phyloP scores from a whole-genome alignment of 1,140 invertebrate species.

The Aplysia californica region DNA sequence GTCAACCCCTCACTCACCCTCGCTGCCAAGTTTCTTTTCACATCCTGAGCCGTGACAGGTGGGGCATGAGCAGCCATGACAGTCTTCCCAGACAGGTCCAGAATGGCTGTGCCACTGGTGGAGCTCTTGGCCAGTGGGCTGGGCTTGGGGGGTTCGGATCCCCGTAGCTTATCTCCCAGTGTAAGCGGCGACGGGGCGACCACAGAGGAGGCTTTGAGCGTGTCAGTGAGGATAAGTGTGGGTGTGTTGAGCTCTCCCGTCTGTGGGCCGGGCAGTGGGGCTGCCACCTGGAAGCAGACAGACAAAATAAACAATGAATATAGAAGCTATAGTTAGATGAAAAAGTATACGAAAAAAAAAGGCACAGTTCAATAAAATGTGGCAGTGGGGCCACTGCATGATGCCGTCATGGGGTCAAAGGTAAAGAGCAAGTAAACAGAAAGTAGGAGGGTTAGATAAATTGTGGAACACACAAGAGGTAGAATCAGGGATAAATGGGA shows the following conservation, averaged over 20 bases:
- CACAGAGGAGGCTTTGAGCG: background rate
- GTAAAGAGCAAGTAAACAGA: too few relatives aligned
- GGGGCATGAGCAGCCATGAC: constrained; percentile 2
- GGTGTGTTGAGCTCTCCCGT: constrained; percentile 58
- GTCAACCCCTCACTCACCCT: constrained; percentile 1
- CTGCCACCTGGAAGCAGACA: constrained; percentile 27
- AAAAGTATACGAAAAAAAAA: too few relatives aligned
- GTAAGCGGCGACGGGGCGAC: background rate
- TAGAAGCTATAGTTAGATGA: background rate
- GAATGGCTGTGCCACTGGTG: background rate
- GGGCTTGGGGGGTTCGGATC: background rate
- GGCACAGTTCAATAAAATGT: too few relatives aligned
- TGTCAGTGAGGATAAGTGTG: constrained; percentile 32
- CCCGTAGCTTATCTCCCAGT: background rate
- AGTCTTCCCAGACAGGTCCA: constrained; percentile 14
- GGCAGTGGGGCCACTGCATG: too few relatives aligned
- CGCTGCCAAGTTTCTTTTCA: background rate
- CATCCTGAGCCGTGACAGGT: background rate
- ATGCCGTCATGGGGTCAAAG: too few relatives aligned
- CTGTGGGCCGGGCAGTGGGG: constrained; percentile 49
- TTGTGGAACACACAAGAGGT: too few relatives aligned
- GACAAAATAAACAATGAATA: background rate
- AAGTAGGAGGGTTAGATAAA: too few relatives aligned
- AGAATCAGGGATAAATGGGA: too few relatives aligned
- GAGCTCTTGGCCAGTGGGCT: constrained; percentile 5